Evolutionary conservation across 2,113 vertebrate genomes (phyloP), one percentile per base, ranked within the genome.

Genomic region (Myiagra hebetior): DNA sequence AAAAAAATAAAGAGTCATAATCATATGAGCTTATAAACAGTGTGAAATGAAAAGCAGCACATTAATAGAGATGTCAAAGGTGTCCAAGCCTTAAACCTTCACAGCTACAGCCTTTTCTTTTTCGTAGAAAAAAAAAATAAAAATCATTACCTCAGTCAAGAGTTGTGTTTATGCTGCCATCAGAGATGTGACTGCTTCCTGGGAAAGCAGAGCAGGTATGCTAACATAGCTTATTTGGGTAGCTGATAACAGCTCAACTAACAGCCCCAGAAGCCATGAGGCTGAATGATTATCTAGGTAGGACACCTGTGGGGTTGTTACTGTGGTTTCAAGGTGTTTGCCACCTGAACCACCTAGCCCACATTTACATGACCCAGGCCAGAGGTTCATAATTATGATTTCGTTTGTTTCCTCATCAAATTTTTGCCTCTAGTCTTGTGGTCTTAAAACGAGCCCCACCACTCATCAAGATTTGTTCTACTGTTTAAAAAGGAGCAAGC

Each of bases 401-500:
- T 79, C 28, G 1, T 56, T 91, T 87, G 30, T 85, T 78, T 60
- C 49, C 22, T 79, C 41, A 10, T 76, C 33, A 79, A 65, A 69
- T 56, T 47, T 24, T 79, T 79, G 28, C 57, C 74, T 82, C n/a
- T 31, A 73, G 62, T 62, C 64, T 62, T 75, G 47, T 4, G 42
- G 73, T 70, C 87, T 91, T 79, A 56, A 95, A 91, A 84, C 39
- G 11, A 94, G 84, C 79, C 39, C 72, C 31, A 22, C 50, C 69
- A 74, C 73, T 80, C 83, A 69, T 49, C 68, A 89, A 91, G 95
- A 83, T 91, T 95, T 95, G 85, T 93, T 90, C 75, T 3, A 69
- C 52, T 67, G 46, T 87, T 95, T 69, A 90, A 75, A 97, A 93
- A 83, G 78, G 44, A 94, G n/a, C 49, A 82, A 91, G 75, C 74